These are phyloP conservation scores for Hymenopus coronatus DNA, from an alignment of 2,888 invertebrate species.

Conservation along the genomic window DNA sequence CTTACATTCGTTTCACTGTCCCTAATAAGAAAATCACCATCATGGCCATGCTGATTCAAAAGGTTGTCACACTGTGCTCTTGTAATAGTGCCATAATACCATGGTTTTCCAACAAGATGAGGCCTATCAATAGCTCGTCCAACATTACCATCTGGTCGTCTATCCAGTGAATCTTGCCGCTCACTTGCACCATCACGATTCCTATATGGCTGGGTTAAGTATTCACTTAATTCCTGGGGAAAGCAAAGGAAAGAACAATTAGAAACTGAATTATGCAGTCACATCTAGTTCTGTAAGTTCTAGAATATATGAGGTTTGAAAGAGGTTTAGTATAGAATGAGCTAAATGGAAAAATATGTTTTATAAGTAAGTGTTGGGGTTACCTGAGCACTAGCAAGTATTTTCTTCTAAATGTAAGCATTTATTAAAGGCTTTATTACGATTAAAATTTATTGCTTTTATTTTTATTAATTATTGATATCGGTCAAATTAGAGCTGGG, in stretches of 20 bases:
- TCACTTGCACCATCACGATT: conserved; percentile 51
- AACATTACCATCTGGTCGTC: conserved; percentile 47
- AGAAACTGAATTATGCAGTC: too few relatives aligned
- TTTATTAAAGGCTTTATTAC: too few relatives aligned
- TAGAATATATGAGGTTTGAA: too few relatives aligned
- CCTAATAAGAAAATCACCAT: conserved; percentile 97
- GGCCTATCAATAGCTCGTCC: conserved; percentile 55
- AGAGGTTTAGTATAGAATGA: too few relatives aligned
- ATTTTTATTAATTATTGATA: too few relatives aligned
- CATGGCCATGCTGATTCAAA: conserved; percentile 91
- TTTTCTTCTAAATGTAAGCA: too few relatives aligned
- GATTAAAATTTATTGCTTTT: too few relatives aligned
- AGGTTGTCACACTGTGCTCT: conserved; percentile 95
- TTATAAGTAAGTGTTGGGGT: too few relatives aligned
- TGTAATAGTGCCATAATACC: conserved; percentile 97
- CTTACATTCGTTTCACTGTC: conserved; percentile 99
- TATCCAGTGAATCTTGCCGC: conserved; percentile 53
- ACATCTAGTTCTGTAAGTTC: too few relatives aligned
- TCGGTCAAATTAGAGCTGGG: too few relatives aligned
- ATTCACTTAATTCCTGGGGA: conserved; percentile 77
- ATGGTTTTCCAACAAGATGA: conserved; percentile 77
- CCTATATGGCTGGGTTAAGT: conserved; percentile 80
- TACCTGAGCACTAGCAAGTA: too few relatives aligned
- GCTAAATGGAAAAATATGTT: too few relatives aligned
- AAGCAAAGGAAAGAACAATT: neutral